A percentile compares a stretch with the other conserved stretches of the same genome.
Evolutionary conservation across 2,113 vertebrate genomes (phyloP).

Genomic region (Rhea pennata): DNA sequence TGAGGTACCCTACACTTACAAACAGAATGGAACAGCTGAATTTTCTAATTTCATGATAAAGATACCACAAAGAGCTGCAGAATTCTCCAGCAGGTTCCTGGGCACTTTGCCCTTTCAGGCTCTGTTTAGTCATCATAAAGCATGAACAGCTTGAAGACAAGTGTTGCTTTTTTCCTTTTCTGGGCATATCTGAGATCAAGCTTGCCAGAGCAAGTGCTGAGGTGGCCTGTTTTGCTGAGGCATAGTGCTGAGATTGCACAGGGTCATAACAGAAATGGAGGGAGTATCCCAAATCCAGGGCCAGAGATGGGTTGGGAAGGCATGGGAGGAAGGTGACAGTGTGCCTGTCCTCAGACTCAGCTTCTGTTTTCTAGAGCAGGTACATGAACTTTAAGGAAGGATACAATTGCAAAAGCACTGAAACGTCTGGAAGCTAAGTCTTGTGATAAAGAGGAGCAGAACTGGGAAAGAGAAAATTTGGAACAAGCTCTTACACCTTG

Average conservation of each 20-base stretch:
- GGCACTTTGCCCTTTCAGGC: slow-evolving; percentile 5
- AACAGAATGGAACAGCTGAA: background rate
- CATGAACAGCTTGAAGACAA: background rate
- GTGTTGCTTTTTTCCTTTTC: slow-evolving; percentile 34
- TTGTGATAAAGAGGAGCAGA: background rate
- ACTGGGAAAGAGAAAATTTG: background rate
- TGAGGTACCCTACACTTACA: background rate
- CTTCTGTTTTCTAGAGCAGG: background rate
- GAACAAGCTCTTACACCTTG: background rate
- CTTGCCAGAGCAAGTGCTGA: slow-evolving; percentile 69
- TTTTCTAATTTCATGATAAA: background rate
- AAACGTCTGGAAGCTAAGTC: background rate
- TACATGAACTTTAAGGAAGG: background rate
- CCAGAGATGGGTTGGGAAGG: background rate
- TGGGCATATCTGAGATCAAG: slow-evolving; percentile 58
- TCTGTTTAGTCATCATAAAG: slow-evolving; percentile 36
- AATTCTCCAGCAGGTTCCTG: background rate
- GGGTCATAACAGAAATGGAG: background rate
- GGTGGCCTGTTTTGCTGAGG: slow-evolving; percentile 30
- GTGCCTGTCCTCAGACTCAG: accelerated
- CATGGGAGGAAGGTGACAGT: background rate
- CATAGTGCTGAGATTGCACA: slow-evolving; percentile 35
- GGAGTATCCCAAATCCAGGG: background rate
- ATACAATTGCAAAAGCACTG: background rate
- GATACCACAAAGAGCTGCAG: background rate